Evolutionary conservation across 30 jellyfish, hydroid and myxozoan genomes (phyloP).

Genomic region (Turritopsis rubra): DNA sequence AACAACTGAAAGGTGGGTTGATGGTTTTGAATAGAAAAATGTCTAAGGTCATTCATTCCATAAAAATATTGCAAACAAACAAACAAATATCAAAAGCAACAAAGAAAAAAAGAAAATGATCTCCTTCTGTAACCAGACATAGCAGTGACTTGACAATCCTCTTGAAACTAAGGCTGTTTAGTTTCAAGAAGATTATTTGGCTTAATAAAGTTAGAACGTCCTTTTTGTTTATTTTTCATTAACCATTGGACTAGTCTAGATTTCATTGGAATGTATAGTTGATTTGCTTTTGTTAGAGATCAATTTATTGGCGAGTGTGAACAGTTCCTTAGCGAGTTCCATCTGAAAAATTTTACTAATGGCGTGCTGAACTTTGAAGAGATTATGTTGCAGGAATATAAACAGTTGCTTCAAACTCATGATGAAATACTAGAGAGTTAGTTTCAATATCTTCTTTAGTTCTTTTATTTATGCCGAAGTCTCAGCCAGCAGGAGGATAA

Average conservation of each 20-base stretch:
- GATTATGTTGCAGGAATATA: background rate
- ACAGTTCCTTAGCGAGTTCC: background rate
- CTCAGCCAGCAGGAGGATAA: too few species aligned
- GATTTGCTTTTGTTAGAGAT: background rate
- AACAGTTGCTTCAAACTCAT: background rate
- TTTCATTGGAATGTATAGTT: too few species aligned
- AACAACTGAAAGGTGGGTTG: background rate
- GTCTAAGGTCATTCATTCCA: background rate
- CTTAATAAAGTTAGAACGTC: too few species aligned
- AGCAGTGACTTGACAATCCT: background rate
- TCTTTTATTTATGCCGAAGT: too few species aligned
- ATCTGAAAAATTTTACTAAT: background rate
- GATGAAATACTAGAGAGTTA: background rate
- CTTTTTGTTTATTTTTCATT: too few species aligned
- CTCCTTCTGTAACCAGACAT: too few species aligned
- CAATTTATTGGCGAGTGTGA: background rate
- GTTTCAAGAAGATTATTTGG: too few species aligned
- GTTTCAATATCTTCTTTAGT: background rate
- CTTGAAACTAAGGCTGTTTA: background rate
- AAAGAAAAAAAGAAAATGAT: too few species aligned
- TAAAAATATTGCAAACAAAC: background rate
- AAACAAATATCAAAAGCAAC: background rate
- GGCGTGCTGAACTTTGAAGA: background rate
- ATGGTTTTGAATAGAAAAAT: background rate
- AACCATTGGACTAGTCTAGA: too few species aligned